Evolutionary conservation across 1,140 invertebrate species (phyloP).

Genomic region (Conus betulinus): DNA sequence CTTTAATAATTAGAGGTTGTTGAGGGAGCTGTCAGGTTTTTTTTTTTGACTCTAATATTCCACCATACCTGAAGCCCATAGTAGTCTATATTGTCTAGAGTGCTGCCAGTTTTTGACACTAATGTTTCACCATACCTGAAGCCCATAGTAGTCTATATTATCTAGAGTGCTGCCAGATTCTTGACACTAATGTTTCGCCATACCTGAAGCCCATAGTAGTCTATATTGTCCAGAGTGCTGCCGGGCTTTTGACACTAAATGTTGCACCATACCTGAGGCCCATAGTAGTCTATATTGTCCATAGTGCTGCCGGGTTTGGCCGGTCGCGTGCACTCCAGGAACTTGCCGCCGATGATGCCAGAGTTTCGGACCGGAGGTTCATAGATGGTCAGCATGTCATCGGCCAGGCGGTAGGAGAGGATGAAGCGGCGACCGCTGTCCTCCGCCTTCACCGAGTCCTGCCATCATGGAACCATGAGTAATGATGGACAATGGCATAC

Average conservation of each 20-base stretch:
- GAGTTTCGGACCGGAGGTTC: conserved; percentile 75
- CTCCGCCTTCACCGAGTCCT: conserved; percentile 72
- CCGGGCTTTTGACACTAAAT: no score
- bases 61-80: conserved; percentile 68
- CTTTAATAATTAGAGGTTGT: no score
- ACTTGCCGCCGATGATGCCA: conserved; percentile 75
- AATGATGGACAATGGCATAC: neutral
- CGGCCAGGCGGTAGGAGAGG: conserved; percentile 72
- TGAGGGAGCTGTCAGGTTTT: no score
- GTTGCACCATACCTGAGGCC: conserved; percentile 55
- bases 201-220: no score
- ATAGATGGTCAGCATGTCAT: conserved; percentile 76
- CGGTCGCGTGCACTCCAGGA: conserved; percentile 72
- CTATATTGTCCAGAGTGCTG: no score
- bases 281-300: conserved; percentile 73
- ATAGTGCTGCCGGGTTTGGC: conserved; percentile 71
- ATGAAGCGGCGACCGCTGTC: conserved; percentile 75
- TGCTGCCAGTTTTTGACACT: conserved; percentile 61
- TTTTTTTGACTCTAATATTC: no score
- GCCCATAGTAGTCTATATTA: no score
- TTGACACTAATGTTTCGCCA: no score
- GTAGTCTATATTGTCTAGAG: conserved; percentile 69
- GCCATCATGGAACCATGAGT: neutral
- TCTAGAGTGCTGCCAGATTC: no score
- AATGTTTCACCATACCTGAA: no score